phyloP scores from a whole-genome alignment of 2,888 invertebrate genomes.

The Andrena flavipes region DNA sequence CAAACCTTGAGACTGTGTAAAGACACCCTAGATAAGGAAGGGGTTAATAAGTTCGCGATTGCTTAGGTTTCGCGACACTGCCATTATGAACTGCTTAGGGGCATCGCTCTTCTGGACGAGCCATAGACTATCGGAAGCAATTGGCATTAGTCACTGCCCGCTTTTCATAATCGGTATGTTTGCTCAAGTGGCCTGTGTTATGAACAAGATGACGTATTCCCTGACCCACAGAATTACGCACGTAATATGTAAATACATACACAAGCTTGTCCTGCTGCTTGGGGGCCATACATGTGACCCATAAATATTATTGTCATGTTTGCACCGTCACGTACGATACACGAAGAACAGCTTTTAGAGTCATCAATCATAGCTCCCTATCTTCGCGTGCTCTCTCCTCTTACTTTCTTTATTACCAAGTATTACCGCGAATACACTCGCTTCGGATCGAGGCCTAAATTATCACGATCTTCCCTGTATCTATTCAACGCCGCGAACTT shows the following conservation, averaged over 20 bases:
- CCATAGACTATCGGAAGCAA: background rate
- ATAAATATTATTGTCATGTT: slow-evolving; percentile 3
- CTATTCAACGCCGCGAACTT: too few relatives aligned
- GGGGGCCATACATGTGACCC: background rate
- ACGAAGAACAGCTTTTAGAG: too few relatives aligned
- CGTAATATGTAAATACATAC: background rate
- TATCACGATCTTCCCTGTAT: too few relatives aligned
- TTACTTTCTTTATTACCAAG: too few relatives aligned
- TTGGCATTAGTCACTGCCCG: background rate
- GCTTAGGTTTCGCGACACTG: background rate
- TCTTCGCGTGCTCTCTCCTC: too few relatives aligned
- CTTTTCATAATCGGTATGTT: background rate
- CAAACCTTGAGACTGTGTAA: background rate
- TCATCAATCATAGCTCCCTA: too few relatives aligned
- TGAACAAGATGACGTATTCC: background rate
- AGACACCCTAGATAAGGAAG: background rate
- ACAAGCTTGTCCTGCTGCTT: background rate
- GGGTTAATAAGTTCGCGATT: background rate
- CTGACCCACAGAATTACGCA: background rate
- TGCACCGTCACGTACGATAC: background rate
- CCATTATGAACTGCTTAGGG: background rate
- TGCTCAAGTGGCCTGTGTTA: background rate
- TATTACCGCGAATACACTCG: too few relatives aligned
- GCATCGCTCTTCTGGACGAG: background rate
- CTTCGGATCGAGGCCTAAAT: too few relatives aligned